These are phyloP conservation scores for Eptatretus atami DNA, from an alignment of 2,797 vertebrate genomes.

Conservation along the genomic window DNA sequence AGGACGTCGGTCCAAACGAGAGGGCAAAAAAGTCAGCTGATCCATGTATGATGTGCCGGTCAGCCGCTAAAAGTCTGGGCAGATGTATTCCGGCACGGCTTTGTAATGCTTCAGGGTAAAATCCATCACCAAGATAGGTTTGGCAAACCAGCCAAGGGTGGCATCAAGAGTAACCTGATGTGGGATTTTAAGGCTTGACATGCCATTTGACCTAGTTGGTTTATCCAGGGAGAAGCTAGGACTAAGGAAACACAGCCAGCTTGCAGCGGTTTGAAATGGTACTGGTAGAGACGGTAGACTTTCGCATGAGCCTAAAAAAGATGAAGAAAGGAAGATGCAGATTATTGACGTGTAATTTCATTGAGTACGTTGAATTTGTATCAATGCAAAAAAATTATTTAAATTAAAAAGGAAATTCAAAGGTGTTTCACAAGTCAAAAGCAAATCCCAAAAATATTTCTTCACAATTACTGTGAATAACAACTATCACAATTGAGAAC, in stretches of 20 bases:
- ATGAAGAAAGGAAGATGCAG: slow-evolving; percentile 8
- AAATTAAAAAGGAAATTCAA: too few species aligned
- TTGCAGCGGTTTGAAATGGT: slow-evolving; percentile 29
- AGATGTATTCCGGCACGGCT: slow-evolving; percentile 15
- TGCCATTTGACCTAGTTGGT: slow-evolving; percentile 18
- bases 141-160: slow-evolving; percentile 66
- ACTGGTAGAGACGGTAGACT: slow-evolving; percentile 51
- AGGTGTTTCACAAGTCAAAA: too few species aligned
- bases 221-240: slow-evolving; percentile 75
- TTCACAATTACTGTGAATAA: too few species aligned
- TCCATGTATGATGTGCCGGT: slow-evolving; percentile 28
- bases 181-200: slow-evolving; percentile 19
- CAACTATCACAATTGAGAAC: too few species aligned
- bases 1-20: slow-evolving; percentile 59
- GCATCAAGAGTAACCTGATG: slow-evolving; percentile 50
- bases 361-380: too few species aligned
- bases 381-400: too few species aligned
- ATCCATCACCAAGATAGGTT: slow-evolving; percentile 41
- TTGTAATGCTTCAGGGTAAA: slow-evolving; percentile 45
- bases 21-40: slow-evolving; percentile 78
- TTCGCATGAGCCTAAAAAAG: slow-evolving; percentile 46
- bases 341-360: too few species aligned
- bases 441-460: too few species aligned
- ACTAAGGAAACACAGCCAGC: slow-evolving; percentile 47
- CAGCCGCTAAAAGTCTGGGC: slow-evolving; percentile 29